Evolutionary conservation across 1,140 invertebrate species (phyloP).

Genomic region (Heliothis subflexa): DNA sequence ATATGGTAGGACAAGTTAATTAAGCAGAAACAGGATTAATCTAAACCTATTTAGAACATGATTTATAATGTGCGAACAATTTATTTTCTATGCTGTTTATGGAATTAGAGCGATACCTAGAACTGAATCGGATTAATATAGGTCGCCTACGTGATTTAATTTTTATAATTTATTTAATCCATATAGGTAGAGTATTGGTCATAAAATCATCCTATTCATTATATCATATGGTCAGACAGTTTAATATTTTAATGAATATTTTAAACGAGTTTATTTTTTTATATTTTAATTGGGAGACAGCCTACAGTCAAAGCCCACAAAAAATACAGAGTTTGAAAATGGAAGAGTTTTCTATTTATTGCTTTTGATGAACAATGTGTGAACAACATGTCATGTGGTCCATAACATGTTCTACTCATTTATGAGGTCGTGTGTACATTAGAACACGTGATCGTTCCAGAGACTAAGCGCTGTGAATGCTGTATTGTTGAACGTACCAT

Average conservation of each 20-base stretch:
- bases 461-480: constrained; percentile 18
- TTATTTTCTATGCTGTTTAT: background rate
- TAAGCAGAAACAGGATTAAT: background rate
- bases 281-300: no score
- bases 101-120: constrained; percentile 2
- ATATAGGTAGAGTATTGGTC: background rate
- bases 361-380: background rate
- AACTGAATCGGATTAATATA: background rate
- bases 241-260: no score
- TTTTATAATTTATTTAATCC: background rate
- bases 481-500: constrained; percentile 41
- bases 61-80: constrained; percentile 22
- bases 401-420: background rate
- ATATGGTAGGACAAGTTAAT: background rate
- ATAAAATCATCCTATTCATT: no score
- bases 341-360: no score
- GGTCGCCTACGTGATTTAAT: background rate
- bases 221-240: no score
- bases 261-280: no score
- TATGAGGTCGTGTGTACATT: background rate
- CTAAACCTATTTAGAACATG: background rate
- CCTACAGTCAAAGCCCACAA: no score
- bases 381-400: background rate
- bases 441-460: constrained; percentile 38
- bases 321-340: no score